These are phyloP conservation scores for Apteryx owenii DNA, from an alignment of 2,113 vertebrate genomes.

Conservation along the genomic window DNA sequence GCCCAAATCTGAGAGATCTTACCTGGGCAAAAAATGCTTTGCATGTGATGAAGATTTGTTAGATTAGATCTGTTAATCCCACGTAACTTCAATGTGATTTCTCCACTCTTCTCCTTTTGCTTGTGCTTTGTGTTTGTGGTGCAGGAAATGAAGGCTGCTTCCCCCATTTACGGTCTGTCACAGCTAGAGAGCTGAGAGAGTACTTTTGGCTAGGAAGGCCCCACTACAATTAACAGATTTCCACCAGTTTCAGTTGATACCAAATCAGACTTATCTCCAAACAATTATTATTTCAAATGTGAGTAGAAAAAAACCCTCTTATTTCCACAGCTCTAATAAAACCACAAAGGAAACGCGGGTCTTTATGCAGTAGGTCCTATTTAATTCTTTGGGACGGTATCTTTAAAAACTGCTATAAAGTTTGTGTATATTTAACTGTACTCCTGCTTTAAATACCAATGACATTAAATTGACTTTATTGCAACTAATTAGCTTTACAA, in stretches of 20 bases:
- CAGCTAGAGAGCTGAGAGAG: neutral
- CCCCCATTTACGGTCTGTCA: neutral
- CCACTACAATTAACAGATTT: neutral
- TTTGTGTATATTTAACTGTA: neutral
- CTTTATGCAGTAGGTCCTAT: neutral
- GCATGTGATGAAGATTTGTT: neutral
- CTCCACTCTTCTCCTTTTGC: neutral
- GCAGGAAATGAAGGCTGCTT: neutral
- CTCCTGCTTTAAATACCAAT: neutral
- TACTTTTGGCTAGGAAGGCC: neutral
- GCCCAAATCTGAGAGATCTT: neutral
- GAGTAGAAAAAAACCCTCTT: neutral
- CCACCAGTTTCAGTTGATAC: neutral
- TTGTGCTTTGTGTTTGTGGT: neutral
- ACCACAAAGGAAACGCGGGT: neutral
- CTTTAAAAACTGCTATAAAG: neutral
- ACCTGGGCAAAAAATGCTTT: neutral
- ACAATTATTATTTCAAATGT: neutral
- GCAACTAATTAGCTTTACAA: neutral
- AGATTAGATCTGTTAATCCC: constrained; percentile 6
- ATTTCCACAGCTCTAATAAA: neutral
- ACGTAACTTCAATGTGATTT: neutral
- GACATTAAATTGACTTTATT: neutral
- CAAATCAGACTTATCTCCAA: neutral
- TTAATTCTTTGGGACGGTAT: neutral